Base-by-base conservation (phyloP, 2,113 vertebrate genomes). In the Corythoichthys intestinalis region DNA sequence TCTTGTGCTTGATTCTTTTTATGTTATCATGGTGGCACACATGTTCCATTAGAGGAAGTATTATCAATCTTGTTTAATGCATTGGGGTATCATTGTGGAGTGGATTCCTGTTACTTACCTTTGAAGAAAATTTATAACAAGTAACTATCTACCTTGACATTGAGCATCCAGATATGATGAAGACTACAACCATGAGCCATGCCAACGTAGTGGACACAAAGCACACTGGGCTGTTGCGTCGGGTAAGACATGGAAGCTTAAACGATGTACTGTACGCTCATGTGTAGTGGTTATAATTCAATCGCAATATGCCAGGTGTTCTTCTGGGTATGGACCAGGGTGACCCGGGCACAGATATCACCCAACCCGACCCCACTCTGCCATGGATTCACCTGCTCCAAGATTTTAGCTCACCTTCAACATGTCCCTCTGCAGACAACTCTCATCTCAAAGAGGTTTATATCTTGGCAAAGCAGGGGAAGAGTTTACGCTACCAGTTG, bases 121-220 rank as follows among this genome's bases (percentile, higher is more conserved):
- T 44, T 44, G 8, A 44, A 44, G 41, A 2, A 11, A 10, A 47
- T 9, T 53, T 53, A 0, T 38, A 60, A 60, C 14, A 3, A 60
- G 56, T 0, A 60, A 41, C 7, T 17, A 14, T 44, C 59, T 13
- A 78, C 84, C 83, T 88, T 93, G 80, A 94, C 86, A 7, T 5
- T 13, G 15, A 11, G 4, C 44, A 50, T 20, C 0, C 73, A 96
- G 95, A 82, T 97, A 97, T 37, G 95, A 97, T 2, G 94, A 96
- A 69, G 95, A 96, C 76, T 95, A 87, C 82, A 97, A 97, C 83
- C 95, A 96, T 0, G 94, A 95, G 72, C 95, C 95, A 0, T 96
- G 95, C 69, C 86, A 83, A 78, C 89, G 88, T 52, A 77, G 61
- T 1, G 95, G 95, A 41, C 88, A 95, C 82, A 93, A 88, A 75